Percentiles rank a stretch among this genome's conserved stretches.
Evolutionary conservation across 2,888 invertebrate species (phyloP).

Genomic region (Brassicogethes aeneus): DNA sequence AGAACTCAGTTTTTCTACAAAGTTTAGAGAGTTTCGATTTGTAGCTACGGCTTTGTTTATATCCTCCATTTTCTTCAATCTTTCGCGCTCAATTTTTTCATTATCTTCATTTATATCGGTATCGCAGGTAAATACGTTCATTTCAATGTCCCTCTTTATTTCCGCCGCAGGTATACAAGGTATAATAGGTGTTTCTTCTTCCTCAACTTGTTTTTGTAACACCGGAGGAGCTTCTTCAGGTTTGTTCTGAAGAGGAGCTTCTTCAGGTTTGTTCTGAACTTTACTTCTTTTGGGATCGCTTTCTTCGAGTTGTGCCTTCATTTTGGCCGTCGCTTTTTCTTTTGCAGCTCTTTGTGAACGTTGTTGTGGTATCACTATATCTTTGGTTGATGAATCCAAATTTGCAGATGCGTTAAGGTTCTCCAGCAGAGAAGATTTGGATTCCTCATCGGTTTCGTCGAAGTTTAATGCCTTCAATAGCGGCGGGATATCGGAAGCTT

Average conservation of each 20-base stretch:
- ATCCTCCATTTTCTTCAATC: slow-evolving; percentile 45
- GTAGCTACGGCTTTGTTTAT: slow-evolving; percentile 33
- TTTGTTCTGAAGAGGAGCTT: not conserved
- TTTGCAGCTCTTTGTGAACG: slow-evolving; percentile 22
- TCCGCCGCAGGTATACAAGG: no score
- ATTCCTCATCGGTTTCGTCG: not conserved
- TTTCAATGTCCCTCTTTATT: slow-evolving; percentile 12
- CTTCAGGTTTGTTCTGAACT: not conserved
- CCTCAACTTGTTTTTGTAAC: slow-evolving; percentile 5
- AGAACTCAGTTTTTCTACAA: slow-evolving; percentile 29
- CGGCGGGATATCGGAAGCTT: not conserved
- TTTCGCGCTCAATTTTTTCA: slow-evolving; percentile 41
- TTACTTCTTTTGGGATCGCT: slow-evolving; percentile 10
- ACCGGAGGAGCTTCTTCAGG: slow-evolving; percentile 1
- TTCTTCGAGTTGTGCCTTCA: slow-evolving; percentile 20
- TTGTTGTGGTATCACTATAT: slow-evolving; percentile 6
- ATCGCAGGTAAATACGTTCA: slow-evolving; percentile 31
- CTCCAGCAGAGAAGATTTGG: not conserved
- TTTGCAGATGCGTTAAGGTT: slow-evolving; percentile 7
- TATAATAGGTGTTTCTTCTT: slow-evolving; percentile 11
- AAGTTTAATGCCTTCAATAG: not conserved
- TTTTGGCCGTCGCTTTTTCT: slow-evolving; percentile 23
- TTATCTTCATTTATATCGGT: slow-evolving; percentile 40
- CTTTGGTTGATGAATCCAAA: slow-evolving; percentile 1
- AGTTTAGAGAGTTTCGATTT: slow-evolving; percentile 28